Evolutionary conservation across 2,888 invertebrate genomes (phyloP).

Genomic region (Stomorhina lunata): DNA sequence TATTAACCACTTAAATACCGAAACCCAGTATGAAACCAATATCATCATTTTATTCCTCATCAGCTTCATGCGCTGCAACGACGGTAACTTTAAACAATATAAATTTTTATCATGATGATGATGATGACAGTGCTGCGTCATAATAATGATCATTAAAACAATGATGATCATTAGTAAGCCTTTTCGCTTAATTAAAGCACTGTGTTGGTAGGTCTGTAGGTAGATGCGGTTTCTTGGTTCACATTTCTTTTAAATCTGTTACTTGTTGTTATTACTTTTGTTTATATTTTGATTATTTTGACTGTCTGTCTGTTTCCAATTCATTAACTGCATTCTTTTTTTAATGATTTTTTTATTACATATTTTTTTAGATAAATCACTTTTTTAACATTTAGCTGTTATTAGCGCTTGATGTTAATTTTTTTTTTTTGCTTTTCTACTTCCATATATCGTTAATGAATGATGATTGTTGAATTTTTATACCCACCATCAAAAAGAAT

Average conservation of each 20-base stretch:
- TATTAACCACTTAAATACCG: too few species aligned
- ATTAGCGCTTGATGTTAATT: background rate
- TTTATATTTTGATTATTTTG: background rate
- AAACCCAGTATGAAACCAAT: background rate
- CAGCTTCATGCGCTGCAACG: background rate
- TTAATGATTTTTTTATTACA: background rate
- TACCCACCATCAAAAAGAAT: too few species aligned
- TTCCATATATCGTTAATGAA: background rate
- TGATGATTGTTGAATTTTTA: slow-evolving; percentile 1
- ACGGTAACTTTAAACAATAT: background rate
- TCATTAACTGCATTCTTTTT: slow-evolving; percentile 23
- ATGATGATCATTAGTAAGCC: slow-evolving; percentile 22
- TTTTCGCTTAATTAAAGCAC: slow-evolving; percentile 45
- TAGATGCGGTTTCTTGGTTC: too few species aligned
- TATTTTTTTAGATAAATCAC: slow-evolving; percentile 30
- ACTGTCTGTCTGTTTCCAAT: slow-evolving; percentile 13
- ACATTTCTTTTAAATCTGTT: slow-evolving; percentile 56
- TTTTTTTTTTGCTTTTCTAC: slow-evolving; percentile 14
- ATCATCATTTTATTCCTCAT: background rate
- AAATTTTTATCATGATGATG: background rate
- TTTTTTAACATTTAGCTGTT: slow-evolving; percentile 11
- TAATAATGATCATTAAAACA: background rate
- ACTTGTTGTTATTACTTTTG: slow-evolving; percentile 10
- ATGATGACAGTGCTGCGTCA: background rate
- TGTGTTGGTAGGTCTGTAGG: too few species aligned